phyloP scores from a whole-genome alignment of 2,797 vertebrate genomes.

The Macropodus opercularis region DNA sequence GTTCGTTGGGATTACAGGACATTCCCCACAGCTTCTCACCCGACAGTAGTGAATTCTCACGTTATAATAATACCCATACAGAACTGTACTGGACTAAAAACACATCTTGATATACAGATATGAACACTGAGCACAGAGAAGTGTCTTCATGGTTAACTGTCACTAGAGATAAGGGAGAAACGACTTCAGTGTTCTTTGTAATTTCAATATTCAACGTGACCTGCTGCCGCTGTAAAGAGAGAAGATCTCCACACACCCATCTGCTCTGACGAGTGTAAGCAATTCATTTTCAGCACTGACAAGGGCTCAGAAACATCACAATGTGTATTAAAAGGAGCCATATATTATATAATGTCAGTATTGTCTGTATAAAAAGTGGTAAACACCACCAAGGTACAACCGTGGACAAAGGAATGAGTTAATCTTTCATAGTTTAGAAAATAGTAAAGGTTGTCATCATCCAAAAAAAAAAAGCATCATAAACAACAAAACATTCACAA shows the following conservation, averaged over 20 bases:
- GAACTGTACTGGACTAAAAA: no score
- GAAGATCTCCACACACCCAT: background rate
- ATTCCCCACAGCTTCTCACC: background rate
- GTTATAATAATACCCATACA: no score
- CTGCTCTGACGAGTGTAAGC: constrained; percentile 30
- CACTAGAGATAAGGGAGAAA: background rate
- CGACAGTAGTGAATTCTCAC: background rate
- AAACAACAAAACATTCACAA: constrained; percentile 75
- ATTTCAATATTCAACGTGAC: constrained; percentile 2
- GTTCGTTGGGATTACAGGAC: constrained; percentile 8
- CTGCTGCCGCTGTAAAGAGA: no score
- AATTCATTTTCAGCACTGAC: constrained; percentile 10
- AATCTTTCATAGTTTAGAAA: constrained; percentile 52
- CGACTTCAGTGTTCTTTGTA: background rate
- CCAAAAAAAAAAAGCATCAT: constrained; percentile 36
- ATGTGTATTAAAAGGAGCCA: constrained; percentile 40
- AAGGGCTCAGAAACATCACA: constrained; percentile 19
- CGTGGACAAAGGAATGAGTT: constrained; percentile 49
- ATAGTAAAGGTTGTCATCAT: constrained; percentile 44
- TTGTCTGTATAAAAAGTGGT: constrained; percentile 29
- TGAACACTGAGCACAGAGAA: no score
- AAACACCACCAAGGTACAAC: constrained; percentile 37
- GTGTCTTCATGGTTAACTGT: background rate
- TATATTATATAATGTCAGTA: constrained; percentile 21
- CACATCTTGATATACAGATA: background rate